phyloP scores from a whole-genome alignment of 2,888 invertebrate genomes.

The Vesta saturnalis region DNA sequence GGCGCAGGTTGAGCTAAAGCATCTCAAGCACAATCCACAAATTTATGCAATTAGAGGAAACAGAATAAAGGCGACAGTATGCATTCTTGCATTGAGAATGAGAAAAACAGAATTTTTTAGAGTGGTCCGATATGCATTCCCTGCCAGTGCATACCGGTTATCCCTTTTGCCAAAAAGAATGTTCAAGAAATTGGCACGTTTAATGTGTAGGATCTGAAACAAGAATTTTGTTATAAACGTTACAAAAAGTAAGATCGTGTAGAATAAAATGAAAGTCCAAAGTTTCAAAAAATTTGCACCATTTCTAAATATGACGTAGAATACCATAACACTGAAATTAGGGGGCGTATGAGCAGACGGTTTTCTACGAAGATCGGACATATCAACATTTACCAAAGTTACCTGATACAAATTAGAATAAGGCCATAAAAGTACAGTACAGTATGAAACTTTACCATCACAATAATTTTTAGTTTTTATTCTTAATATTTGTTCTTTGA shows the following conservation, averaged over 20 bases:
- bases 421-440: no score
- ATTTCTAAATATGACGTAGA: neutral
- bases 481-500: no score
- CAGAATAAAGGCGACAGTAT: neutral
- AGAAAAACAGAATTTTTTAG: neutral
- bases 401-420: neutral
- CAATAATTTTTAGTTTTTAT: no score
- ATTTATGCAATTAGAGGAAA: neutral
- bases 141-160: neutral
- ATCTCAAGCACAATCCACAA: neutral
- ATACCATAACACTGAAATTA: neutral
- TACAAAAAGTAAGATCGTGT: neutral
- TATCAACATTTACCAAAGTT: neutral
- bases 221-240: neutral
- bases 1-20: neutral
- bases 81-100: slow-evolving; percentile 1
- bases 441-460: no score
- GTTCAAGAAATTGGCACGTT: neutral
- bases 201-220: neutral
- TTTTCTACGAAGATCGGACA: neutral
- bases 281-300: neutral
- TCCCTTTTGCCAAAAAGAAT: neutral
- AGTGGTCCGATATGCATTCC: slow-evolving; percentile 2
- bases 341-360: neutral
- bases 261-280: neutral